Conservation (phyloP, 2,113 vertebrate genomes). For the Pterocles gutturalis region DNA sequence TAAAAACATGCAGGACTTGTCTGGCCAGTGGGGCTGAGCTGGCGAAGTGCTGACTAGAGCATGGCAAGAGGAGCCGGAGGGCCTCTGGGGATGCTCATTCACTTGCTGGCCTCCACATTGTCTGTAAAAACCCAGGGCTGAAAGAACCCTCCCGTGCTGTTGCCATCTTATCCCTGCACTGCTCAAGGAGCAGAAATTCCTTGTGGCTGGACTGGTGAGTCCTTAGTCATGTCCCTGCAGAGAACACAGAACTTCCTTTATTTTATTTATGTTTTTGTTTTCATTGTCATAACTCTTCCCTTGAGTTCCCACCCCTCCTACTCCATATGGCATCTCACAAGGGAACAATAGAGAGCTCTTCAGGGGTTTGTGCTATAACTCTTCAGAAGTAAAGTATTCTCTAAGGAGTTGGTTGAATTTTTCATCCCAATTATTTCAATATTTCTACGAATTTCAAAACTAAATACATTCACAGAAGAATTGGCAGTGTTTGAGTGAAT, state of each 20-base stretch:
- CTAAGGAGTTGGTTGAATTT: slow-evolving; percentile 21
- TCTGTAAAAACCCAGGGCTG: not conserved
- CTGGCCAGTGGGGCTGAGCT: not conserved
- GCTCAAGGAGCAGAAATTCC: not conserved
- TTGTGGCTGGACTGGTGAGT: slow-evolving; percentile 9
- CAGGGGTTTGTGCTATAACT: slow-evolving; percentile 47
- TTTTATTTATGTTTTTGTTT: slow-evolving; percentile 73
- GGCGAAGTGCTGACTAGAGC: not conserved
- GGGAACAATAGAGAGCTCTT: slow-evolving; percentile 67
- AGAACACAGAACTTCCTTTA: slow-evolving; percentile 67
- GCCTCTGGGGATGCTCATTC: not conserved
- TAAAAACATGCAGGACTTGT: not conserved
- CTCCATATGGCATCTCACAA: slow-evolving; percentile 69
- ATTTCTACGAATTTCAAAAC: slow-evolving; percentile 57
- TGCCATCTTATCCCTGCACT: not conserved
- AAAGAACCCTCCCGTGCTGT: not conserved
- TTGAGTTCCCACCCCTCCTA: slow-evolving; percentile 63
- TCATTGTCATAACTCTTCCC: slow-evolving; percentile 68
- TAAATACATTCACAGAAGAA: not conserved
- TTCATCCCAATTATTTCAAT: slow-evolving; percentile 60
- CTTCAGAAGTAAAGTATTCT: slow-evolving; percentile 49
- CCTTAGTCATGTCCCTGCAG: not conserved
- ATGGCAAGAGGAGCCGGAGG: not conserved
- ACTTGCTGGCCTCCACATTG: not conserved
- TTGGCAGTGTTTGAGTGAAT: slow-evolving; percentile 28